Evolutionary conservation across 2,888 invertebrate species (phyloP), one percentile per base, ranked within the genome.

Genomic region (Labia minor): DNA sequence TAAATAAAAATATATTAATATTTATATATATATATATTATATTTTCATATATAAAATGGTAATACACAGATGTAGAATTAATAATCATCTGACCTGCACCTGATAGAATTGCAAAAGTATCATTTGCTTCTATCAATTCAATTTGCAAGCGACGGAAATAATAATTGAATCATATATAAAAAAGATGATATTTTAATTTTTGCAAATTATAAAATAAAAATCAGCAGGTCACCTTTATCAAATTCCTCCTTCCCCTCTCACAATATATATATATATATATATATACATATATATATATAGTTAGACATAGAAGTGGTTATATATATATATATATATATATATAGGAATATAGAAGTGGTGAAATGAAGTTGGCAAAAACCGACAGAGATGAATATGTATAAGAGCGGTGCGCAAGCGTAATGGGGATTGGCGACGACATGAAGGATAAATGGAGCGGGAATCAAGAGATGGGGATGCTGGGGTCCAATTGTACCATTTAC

Each of bases 401-500:
- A 49, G 49, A 49, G 49, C 49, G 4, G 49, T 49, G 49, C 49
- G 49, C 49, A 49, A 14, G 49, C 49, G 49, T 49, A 49, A 26
- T 49, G 49, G 8, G 49, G 49, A 14, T 49, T 11, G 49, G 49
- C 6, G 2, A 49, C 3, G n/a, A 3, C 3, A 10, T 10, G 4
- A 11, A 3, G 49, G 49, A 11, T 8, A 8, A 33, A 33, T 33
- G 33, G 33, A 33, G n/a, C 2, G n/a, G 49, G 49, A 49, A n/a
- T 16, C 49, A 16, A n/a, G 49, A 49, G 49, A 49, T 49, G 49
- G 49, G 49, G 49, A 49, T 49, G 49, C 49, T 49, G 49, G 49
- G 49, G 49, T 49, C 49, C 49, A 49, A 49, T 49, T 49, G 49
- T 49, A 49, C 49, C 49, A 49, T 49, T 49, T 49, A 49, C 49